These are phyloP conservation scores for Neosalanx taihuensis DNA, from an alignment of 2,797 vertebrate genomes.

Conservation along the genomic window DNA sequence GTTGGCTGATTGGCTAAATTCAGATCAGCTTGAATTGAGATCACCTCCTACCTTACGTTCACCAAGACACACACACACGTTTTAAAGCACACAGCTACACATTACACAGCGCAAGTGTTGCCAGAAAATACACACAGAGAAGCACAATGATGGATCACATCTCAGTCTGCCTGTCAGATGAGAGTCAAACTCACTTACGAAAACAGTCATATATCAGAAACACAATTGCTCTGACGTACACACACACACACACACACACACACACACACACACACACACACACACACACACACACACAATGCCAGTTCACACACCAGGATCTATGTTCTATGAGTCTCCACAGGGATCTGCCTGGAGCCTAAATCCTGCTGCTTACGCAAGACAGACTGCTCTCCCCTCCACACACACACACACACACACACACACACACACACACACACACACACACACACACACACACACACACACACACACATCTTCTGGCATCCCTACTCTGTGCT, in stretches of 20 bases:
- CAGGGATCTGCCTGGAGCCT: slow-evolving; percentile 16
- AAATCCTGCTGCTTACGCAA: slow-evolving; percentile 4
- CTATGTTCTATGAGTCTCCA: not conserved
- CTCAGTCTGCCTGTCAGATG: slow-evolving; percentile 14
- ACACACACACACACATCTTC: slow-evolving; percentile 36
- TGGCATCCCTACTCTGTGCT: not conserved
- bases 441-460: slow-evolving; percentile 26
- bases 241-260: slow-evolving; percentile 9
- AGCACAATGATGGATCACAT: slow-evolving; percentile 35
- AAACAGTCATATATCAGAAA: slow-evolving; percentile 33
- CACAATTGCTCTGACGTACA: not conserved
- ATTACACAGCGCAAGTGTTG: not conserved
- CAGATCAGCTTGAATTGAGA: too few relatives aligned
- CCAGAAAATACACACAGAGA: slow-evolving; percentile 4
- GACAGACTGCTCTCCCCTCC: not conserved
- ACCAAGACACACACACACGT: not conserved
- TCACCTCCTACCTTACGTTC: not conserved
- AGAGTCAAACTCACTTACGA: slow-evolving; percentile 19
- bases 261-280: slow-evolving; percentile 11
- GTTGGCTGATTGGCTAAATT: too few relatives aligned
- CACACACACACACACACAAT: slow-evolving; percentile 15
- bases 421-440: slow-evolving; percentile 35
- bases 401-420: slow-evolving; percentile 31
- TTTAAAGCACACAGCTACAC: slow-evolving; percentile 11
- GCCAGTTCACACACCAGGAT: too few relatives aligned